Base-by-base conservation (phyloP, 2,797 vertebrate species). In the Pelobates cultripes region DNA sequence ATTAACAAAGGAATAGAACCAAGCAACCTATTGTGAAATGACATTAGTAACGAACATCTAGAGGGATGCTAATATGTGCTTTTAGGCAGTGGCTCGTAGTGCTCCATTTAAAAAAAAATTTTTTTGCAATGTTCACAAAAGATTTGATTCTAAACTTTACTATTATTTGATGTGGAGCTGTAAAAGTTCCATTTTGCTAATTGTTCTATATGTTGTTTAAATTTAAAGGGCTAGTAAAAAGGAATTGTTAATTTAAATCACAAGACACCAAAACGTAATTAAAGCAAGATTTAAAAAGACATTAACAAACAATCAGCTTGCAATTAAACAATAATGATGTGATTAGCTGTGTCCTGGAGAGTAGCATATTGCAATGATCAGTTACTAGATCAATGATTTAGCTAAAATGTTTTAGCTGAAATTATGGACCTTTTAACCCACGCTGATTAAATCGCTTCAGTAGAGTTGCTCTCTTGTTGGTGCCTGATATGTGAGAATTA, bases 281-380 rank as follows among this genome's bases (percentile, higher is more conserved):
- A 92, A 91, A 86, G 84, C 73, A 86, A 88, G 87, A 87, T 75
- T 87, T 86, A 89, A 90, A 86, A 64, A 93, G 93, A 90, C 91
- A 85, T 88, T 86, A 91, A 88, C 87, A 87, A 89, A 87, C 89
- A 92, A 93, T 94, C 93, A 93, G 90, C 84, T 84, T 89, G 92
- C 89, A 93, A 91, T 94, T 93, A 93, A 90, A 91, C 87, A 91
- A 87, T 91, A 93, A 92, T 93, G 93, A 90, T 86, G 86, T 89
- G 89, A 87, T 91, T 93, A 91, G 92, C 91, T 90, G 88, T 90
- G 88, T 86, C 87, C 89, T 90, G 85, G 89, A 92, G 93, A 91
- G 89, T 89, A 91, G 91, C 89, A 75, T 87, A 88, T 91, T 90
- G 89, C 87, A 84, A 86, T 91, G 91, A 92, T 92, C 89, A 90